Evolutionary conservation across 2,888 invertebrate genomes (phyloP), one percentile per base, ranked within the genome.

Genomic region (Cheilosia impressa): DNA sequence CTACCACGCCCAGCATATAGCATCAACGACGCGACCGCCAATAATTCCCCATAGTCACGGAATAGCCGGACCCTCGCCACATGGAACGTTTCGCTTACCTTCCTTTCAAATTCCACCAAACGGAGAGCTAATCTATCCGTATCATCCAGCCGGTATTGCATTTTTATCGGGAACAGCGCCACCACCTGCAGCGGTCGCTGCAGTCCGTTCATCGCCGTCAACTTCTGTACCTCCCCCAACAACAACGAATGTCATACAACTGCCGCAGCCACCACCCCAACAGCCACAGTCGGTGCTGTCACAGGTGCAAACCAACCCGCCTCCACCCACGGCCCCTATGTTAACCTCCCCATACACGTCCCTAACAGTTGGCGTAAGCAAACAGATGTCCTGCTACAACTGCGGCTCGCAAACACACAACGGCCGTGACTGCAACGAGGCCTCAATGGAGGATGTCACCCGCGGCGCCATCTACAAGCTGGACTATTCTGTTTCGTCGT

Each of bases 381-480:
- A 91, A 87, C 90, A 90, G 9, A 87, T 92, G 43, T 96, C 96
- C 53, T 98, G 98, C 93, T 98, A 96, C 93, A 98, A 98, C 92
- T 98, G 98, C 93, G 98, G 98, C 82, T 96, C 95, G 69, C 94
- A 95, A 73, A 96, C 95, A 66, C 98, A 98, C 92, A 94, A 94
- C 65, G 97, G 97, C 27, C 94, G 95, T 89, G 98, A 98, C 89
- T 98, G 98, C 92, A 96, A 96, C 90, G 97, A 97, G 91, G 96
- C 96, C 87, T 97, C 97, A 75, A 97, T 98, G 95, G 98, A 98
- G 92, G 97, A 97, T 92, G 96, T 97, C 93, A 97, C 97, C 50
- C 94, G 95, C 89, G 94, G 95, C 87, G 95, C 95, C 87, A 94
- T 94, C 84, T 96, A 95, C 90, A 95, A 94, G 91, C 92, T 96